These are phyloP conservation scores for Hydropotes inermis DNA, from an alignment of 2,113 vertebrate genomes.

Conservation along the genomic window DNA sequence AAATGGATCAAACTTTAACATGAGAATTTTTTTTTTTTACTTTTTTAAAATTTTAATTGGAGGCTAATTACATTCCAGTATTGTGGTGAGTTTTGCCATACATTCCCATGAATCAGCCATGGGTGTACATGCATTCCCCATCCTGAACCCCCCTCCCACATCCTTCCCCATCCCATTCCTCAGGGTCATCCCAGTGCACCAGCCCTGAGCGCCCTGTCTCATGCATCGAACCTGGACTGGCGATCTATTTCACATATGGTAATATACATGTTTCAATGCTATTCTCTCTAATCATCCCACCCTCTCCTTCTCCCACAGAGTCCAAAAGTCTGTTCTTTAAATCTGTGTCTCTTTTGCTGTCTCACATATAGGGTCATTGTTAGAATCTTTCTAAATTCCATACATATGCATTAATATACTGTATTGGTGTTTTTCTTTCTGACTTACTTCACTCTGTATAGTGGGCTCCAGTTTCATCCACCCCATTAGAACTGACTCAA, in stretches of 20 bases:
- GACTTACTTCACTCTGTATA: background rate
- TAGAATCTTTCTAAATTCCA: background rate
- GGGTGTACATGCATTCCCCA: background rate
- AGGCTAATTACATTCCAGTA: background rate
- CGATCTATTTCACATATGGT: background rate
- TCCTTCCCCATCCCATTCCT: background rate
- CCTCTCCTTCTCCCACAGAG: background rate
- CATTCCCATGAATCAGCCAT: background rate
- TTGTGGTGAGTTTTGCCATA: background rate
- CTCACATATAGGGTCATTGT: background rate
- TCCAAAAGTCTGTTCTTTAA: background rate
- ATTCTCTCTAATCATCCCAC: background rate
- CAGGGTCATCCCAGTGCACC: background rate
- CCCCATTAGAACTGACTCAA: background rate
- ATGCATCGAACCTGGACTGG: background rate
- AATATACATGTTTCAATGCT: background rate
- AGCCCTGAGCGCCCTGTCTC: background rate
- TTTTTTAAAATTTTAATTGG: background rate
- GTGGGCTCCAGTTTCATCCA: background rate
- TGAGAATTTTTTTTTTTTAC: background rate
- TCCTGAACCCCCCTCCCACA: background rate
- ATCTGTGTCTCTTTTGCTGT: background rate
- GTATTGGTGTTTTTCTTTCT: background rate
- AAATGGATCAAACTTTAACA: fast-evolving
- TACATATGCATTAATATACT: background rate